These are phyloP conservation scores for Drosophila mojavensis DNA, from an alignment of 1,140 invertebrate species.

Conservation along the genomic window DNA sequence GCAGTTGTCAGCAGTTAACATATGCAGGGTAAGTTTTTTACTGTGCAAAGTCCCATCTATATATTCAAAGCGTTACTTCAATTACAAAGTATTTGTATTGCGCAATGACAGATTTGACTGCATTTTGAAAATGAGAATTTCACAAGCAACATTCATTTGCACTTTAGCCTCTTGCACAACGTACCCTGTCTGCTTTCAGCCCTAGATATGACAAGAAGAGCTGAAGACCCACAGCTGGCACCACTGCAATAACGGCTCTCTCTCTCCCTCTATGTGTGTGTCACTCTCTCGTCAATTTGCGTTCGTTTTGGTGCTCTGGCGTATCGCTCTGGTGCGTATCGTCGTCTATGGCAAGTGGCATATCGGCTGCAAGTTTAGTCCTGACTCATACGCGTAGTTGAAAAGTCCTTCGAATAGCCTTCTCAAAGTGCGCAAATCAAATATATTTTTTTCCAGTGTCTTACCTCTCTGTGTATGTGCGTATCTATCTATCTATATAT, in stretches of 20 bases:
- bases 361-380: conserved; percentile 54
- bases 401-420: conserved; percentile 54
- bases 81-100: too few relatives aligned
- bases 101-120: too few relatives aligned
- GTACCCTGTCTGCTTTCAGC: conserved; percentile 10
- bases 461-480: conserved; percentile 48
- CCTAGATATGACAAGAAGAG: not conserved
- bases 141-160: not conserved
- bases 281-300: conserved; percentile 1
- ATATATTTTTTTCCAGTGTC: conserved; percentile 67
- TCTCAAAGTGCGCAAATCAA: conserved; percentile 57
- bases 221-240: conserved; percentile 10
- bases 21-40: not conserved
- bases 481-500: not conserved
- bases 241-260: not conserved
- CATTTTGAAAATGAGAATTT: too few relatives aligned
- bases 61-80: too few relatives aligned
- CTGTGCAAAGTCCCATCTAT: too few relatives aligned
- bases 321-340: too few relatives aligned
- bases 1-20: conserved; percentile 3
- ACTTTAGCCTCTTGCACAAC: conserved; percentile 10
- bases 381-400: conserved; percentile 57
- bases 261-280: not conserved
- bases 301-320: not conserved
- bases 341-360: conserved; percentile 23